A percentile compares a stretch with the other conserved stretches of the same genome.
Evolutionary conservation across 2,113 vertebrate genomes (phyloP).

Genomic region (Antechinus stuartii): DNA sequence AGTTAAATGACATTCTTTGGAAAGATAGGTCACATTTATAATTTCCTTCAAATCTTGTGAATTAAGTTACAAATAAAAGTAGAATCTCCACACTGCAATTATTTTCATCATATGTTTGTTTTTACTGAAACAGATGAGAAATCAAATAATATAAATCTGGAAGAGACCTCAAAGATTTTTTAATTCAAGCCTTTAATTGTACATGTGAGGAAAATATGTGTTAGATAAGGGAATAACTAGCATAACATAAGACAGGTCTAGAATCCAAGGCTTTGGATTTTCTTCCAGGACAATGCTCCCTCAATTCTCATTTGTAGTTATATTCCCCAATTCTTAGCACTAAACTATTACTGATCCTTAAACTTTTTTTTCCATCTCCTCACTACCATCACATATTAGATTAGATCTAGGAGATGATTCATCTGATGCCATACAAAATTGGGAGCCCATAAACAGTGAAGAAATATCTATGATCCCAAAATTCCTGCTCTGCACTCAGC

Average conservation of each 20-base stretch:
- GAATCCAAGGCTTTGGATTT: not conserved
- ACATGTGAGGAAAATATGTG: not conserved
- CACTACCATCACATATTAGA: not conserved
- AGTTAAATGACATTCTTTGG: not conserved
- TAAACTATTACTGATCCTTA: not conserved
- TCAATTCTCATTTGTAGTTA: not conserved
- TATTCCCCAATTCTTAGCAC: not conserved
- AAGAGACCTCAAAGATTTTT: not conserved
- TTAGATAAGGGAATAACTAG: not conserved
- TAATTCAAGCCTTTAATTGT: not conserved
- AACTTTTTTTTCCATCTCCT: not conserved
- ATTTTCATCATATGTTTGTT: not conserved
- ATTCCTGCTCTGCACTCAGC: not conserved
- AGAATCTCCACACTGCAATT: not conserved
- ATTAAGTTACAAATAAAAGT: conserved; percentile 25
- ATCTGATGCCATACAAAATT: not conserved
- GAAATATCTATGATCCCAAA: not conserved
- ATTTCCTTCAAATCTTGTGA: not conserved
- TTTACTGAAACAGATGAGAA: not conserved
- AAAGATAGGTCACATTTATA: not conserved
- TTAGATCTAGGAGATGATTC: not conserved
- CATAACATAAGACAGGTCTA: not conserved
- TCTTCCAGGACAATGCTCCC: not conserved
- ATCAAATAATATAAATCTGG: not conserved
- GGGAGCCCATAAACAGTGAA: not conserved